A percentile compares a stretch with the other conserved stretches of the same genome.
Evolutionary conservation across 2,113 vertebrate genomes (phyloP).

Genomic region (Lonchura striata): DNA sequence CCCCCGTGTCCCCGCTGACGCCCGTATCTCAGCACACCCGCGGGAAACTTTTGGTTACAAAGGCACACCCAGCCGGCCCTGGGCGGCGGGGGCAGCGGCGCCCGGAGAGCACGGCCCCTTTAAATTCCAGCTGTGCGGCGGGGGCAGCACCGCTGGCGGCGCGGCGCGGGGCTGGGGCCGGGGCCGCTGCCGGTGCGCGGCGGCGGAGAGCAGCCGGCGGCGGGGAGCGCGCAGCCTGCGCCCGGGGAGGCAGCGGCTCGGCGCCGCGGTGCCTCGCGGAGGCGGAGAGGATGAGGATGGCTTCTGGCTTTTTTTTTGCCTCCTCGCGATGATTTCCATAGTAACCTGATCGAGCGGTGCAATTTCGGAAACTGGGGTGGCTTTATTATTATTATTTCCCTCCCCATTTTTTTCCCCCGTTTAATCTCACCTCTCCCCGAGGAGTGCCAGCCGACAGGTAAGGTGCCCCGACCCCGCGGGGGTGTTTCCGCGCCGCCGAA

Average conservation of each 20-base stretch:
- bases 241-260: constrained; percentile 25
- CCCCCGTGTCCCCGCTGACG: not conserved
- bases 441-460: constrained; percentile 70
- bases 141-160: constrained; percentile 69
- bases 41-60: constrained; percentile 61
- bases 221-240: not conserved
- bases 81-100: not conserved
- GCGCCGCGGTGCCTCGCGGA: not conserved
- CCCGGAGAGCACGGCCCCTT: constrained; percentile 68
- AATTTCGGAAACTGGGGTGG: constrained; percentile 54
- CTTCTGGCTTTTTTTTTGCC: not conserved
- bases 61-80: not conserved
- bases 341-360: constrained; percentile 68
- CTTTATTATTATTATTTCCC: not conserved
- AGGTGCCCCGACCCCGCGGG: not conserved
- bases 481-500: not conserved
- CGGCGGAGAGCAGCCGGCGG: not conserved
- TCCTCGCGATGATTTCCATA: constrained; percentile 69
- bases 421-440: not conserved
- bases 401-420: not conserved
- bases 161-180: constrained; percentile 45
- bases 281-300: constrained; percentile 46
- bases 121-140: constrained; percentile 76
- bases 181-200: constrained; percentile 55
- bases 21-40: not conserved